These are phyloP conservation scores for Dipodomys ordii DNA, from an alignment of 2,113 vertebrate species.

Conservation along the genomic window DNA sequence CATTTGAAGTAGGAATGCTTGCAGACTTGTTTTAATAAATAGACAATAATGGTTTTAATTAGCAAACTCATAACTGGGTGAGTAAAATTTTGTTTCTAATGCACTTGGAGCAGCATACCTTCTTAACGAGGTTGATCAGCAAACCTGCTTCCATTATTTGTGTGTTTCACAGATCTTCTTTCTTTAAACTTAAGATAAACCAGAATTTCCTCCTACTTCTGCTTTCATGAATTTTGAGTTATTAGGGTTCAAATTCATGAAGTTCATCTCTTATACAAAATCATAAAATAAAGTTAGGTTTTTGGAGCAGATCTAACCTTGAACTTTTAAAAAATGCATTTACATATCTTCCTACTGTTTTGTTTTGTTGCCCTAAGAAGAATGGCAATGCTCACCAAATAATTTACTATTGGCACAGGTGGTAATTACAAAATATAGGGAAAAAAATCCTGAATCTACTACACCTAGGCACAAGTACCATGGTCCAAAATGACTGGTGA, in stretches of 20 bases:
- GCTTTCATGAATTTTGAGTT: conserved; percentile 53
- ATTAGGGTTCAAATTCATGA: conserved; percentile 22
- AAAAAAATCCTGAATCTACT: background rate
- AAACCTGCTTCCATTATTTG: background rate
- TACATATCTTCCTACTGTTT: background rate
- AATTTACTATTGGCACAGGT: background rate
- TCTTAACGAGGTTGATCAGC: conserved; percentile 16
- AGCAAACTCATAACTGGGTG: conserved; percentile 34
- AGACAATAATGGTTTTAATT: conserved; percentile 62
- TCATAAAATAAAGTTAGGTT: background rate
- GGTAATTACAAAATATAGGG: conserved; percentile 22
- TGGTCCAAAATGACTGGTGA: background rate
- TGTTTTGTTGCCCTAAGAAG: background rate
- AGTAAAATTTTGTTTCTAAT: conserved; percentile 50
- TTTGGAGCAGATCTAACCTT: conserved; percentile 14
- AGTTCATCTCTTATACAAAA: background rate
- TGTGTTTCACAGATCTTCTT: background rate
- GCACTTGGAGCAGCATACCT: background rate
- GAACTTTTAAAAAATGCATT: background rate
- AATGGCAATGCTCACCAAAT: background rate
- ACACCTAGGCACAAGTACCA: background rate
- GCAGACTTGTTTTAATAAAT: conserved; percentile 29
- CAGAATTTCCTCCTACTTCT: background rate
- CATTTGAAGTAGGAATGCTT: conserved; percentile 54
- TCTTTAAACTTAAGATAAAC: conserved; percentile 42